Percentiles rank a stretch among this genome's conserved stretches.
Evolutionary conservation across 1,140 invertebrate species (phyloP).

Genomic region (Pseudomyrmex gracilis): DNA sequence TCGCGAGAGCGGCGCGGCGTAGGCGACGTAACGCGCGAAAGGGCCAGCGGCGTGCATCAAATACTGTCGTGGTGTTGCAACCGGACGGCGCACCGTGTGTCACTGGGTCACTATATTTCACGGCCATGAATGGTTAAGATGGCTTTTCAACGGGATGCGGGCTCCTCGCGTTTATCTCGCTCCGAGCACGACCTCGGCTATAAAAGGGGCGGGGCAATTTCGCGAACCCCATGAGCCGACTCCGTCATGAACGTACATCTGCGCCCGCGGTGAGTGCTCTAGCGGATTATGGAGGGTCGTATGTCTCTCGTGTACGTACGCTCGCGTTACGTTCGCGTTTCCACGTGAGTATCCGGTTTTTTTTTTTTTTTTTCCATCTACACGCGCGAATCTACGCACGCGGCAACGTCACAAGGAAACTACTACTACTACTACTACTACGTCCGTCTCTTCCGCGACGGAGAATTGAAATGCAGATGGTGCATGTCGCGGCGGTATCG

Average conservation of each 20-base stretch:
- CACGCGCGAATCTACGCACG: not conserved
- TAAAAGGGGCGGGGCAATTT: conserved; percentile 64
- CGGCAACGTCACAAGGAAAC: not conserved
- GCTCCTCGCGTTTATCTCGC: conserved; percentile 38
- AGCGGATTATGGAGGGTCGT: conserved; percentile 46
- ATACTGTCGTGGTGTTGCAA: conserved; percentile 12
- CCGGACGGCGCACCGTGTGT: conserved; percentile 58
- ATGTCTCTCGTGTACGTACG: not conserved
- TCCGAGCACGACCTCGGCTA: conserved; percentile 5
- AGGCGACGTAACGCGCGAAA: conserved; percentile 23
- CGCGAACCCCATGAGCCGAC: conserved; percentile 55
- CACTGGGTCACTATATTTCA: conserved; percentile 67
- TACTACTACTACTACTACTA: not conserved
- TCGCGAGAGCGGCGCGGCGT: not conserved
- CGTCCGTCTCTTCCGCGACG: not conserved
- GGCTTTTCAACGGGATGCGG: conserved; percentile 39
- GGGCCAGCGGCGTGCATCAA: not conserved
- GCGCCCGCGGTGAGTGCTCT: conserved; percentile 29
- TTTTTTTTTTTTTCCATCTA: too few species aligned
- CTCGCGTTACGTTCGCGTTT: conserved; percentile 8
- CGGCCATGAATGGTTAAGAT: conserved; percentile 70
- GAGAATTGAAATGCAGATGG: not conserved
- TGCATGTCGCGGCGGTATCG: conserved; percentile 18
- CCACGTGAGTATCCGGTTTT: conserved; percentile 9
- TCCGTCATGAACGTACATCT: conserved; percentile 63